Conservation (phyloP, 2,888 invertebrate genomes). For the Teleiodes luculella region DNA sequence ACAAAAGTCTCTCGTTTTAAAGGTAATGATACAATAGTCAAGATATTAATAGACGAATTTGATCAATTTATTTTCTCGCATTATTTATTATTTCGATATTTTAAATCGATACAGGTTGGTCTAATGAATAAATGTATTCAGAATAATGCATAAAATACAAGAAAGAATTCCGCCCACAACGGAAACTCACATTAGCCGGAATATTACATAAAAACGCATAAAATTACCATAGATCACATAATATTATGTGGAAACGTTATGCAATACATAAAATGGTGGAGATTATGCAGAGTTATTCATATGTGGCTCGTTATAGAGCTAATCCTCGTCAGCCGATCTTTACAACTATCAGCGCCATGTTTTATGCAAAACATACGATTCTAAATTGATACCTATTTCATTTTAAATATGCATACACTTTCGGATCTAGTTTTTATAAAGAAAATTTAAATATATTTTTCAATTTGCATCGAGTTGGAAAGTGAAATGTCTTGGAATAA, state of each 20-base stretch:
- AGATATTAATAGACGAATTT: too few species aligned
- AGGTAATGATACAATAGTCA: too few species aligned
- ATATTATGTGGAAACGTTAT: background rate
- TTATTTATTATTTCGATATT: too few species aligned
- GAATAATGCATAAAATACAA: too few species aligned
- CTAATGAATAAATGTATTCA: too few species aligned
- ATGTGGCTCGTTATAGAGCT: background rate
- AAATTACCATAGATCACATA: conserved; percentile 5
- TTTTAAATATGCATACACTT: background rate
- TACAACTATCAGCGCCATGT: background rate
- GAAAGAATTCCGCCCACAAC: background rate
- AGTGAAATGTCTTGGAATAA: background rate
- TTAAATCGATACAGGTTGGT: too few species aligned
- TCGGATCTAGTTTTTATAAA: background rate
- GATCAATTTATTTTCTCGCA: too few species aligned
- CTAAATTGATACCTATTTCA: background rate
- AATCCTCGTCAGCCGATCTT: background rate
- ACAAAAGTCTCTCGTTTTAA: too few species aligned
- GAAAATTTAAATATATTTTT: background rate
- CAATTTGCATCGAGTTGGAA: background rate
- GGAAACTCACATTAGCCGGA: background rate
- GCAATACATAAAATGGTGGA: background rate
- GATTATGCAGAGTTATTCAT: conserved; percentile 3
- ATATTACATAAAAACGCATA: conserved; percentile 1
- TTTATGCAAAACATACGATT: background rate